Base-by-base conservation (phyloP, 1,140 invertebrate species). In the Aphidius ervi region DNA sequence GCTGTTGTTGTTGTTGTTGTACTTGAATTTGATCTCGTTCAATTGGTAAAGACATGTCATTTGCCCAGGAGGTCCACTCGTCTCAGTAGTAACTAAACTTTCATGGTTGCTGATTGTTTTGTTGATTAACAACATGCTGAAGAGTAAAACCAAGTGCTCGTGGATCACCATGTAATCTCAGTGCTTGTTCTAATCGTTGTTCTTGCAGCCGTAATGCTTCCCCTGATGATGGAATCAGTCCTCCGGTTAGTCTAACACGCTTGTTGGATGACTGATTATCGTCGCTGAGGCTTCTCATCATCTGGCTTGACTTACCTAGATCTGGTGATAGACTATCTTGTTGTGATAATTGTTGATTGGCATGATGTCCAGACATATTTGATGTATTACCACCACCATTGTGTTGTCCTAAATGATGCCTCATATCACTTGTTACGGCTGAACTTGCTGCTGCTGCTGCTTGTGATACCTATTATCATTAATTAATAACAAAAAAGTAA, bases 121-220 rank as follows among this genome's bases (percentile, higher is more conserved):
- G 82, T 64, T 85, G 83, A 57, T 84, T 81, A 58, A 81, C 82
- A 55, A 84, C 83, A 68, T 85, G 82, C 66, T 82, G 80, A 66
- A 87, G 78, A 39, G 84, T 82, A 70, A 88, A 87, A 55, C 86
- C 87, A 45, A 87, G 71, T 42, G 85, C 82, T 46, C 86, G 81
- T 3, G 86, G 85, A 70, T 87, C 85, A 43, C 83, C 83, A 72
- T 92, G 90, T 65, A 93, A 83, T 66, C 91, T 84, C 62, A 93
- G 73, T 7, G 91, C 90, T 67, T 93, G 91, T 69, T 92, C 90
- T 68, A 93, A 74, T 69, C 90, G 81, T 67, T 91, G 89, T 69
- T 92, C 90, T 68, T 91, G 89, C 52, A 92, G 82, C 70, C 89
- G 81, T 56, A 91, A 80, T 7, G 88, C 89, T 73, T 92, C 89